A percentile compares a stretch with the other conserved stretches of the same genome.
Conservation (phyloP, 1,140 invertebrate genomes). For the Nomia melanderi region DNA sequence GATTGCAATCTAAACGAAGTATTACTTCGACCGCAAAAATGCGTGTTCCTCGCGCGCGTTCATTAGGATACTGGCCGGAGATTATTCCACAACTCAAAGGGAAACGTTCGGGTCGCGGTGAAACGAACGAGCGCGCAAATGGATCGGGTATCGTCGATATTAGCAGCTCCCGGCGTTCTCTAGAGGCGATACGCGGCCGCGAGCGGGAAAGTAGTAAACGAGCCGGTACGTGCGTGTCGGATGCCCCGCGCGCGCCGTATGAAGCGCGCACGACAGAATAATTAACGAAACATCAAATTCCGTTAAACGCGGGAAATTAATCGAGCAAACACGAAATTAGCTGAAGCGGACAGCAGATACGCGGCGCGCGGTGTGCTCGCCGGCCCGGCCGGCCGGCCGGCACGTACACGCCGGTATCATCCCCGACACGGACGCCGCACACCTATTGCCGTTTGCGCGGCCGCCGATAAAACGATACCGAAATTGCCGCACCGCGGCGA, state of each 20-base stretch:
- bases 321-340: conserved; percentile 76
- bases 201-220: conserved; percentile 34
- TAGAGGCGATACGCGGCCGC: not conserved
- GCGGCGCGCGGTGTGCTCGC: conserved; percentile 18
- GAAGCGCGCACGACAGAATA: conserved; percentile 72
- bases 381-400: not conserved
- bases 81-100: no score
- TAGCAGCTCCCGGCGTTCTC: conserved; percentile 11
- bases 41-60: no score
- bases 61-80: no score
- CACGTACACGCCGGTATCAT: not conserved
- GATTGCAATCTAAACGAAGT: no score
- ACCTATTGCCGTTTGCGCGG: conserved; percentile 47
- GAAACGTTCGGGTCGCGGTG: no score
- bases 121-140: not conserved
- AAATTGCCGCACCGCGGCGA: conserved; percentile 70
- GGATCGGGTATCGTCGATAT: conserved; percentile 15
- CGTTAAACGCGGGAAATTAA: conserved; percentile 76
- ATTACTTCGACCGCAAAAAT: no score
- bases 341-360: conserved; percentile 61
- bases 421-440: not conserved
- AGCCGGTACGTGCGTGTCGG: conserved; percentile 30
- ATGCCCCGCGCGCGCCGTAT: conserved; percentile 44
- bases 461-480: conserved; percentile 70
- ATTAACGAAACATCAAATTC: conserved; percentile 77